Conservation (phyloP, 2,888 invertebrate genomes). For the Leucophenga maculata region DNA sequence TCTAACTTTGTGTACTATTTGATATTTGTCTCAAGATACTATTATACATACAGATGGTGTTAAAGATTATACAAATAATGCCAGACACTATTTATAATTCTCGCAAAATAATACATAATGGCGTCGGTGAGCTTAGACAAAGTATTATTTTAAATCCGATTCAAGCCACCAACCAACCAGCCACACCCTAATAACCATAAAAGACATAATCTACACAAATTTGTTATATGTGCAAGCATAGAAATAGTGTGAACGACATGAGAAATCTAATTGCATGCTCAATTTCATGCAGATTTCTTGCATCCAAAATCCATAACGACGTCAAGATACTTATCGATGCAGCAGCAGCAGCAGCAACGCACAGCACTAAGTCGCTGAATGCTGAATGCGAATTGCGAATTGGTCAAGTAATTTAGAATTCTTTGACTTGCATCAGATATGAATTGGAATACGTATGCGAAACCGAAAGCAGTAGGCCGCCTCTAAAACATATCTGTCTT, state of each 20-base stretch:
- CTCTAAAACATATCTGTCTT: neutral
- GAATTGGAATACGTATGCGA: neutral
- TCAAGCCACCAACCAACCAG: no score
- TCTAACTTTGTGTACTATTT: no score
- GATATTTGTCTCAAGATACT: no score
- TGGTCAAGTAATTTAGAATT: constrained; percentile 17
- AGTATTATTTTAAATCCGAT: no score
- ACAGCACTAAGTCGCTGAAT: neutral
- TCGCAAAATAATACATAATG: no score
- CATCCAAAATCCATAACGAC: neutral
- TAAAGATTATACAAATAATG: no score
- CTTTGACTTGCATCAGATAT: constrained; percentile 18
- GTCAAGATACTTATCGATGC: neutral
- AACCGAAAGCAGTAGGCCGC: neutral
- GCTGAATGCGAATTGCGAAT: constrained; percentile 13
- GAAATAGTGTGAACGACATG: neutral
- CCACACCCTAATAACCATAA: no score
- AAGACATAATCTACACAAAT: neutral
- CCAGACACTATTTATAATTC: no score
- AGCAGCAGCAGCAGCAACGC: no score
- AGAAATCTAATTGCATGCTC: constrained; percentile 1
- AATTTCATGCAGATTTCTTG: constrained; percentile 3
- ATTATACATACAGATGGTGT: no score
- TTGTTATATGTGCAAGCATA: neutral
- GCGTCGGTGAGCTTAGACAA: no score